Evolutionary conservation across 2,888 invertebrate genomes (phyloP).

Genomic region (Drosophila prolongata): DNA sequence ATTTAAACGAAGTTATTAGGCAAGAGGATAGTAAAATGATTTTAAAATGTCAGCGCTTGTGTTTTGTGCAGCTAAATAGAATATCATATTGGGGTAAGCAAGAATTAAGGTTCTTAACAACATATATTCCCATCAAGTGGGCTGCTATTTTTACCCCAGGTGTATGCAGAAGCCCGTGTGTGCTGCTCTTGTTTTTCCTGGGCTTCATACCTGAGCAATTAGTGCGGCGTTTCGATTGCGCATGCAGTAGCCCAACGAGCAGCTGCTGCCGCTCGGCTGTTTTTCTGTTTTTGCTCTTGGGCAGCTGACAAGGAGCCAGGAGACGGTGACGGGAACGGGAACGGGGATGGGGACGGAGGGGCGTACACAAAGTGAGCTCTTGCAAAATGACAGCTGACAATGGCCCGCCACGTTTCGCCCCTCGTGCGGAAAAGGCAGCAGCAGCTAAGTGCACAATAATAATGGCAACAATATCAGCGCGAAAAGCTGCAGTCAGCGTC

Average conservation of each 20-base stretch:
- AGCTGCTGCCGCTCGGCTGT: slow-evolving; percentile 15
- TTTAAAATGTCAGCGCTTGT: no score
- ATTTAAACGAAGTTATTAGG: no score
- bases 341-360: slow-evolving; percentile 13
- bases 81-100: no score
- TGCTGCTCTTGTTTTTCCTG: slow-evolving; percentile 49
- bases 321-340: slow-evolving; percentile 1
- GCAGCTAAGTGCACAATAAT: slow-evolving; percentile 29
- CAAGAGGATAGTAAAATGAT: no score
- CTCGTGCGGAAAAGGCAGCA: slow-evolving; percentile 1
- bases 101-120: no score
- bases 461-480: slow-evolving; percentile 31
- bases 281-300: slow-evolving; percentile 12
- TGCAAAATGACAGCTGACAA: slow-evolving; percentile 56
- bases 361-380: slow-evolving; percentile 22
- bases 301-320: slow-evolving; percentile 46
- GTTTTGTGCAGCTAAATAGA: no score
- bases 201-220: slow-evolving; percentile 72
- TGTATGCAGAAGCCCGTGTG: slow-evolving; percentile 11
- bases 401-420: slow-evolving; percentile 32
- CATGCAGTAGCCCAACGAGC: slow-evolving; percentile 35
- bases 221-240: slow-evolving; percentile 53
- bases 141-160: slow-evolving; percentile 4
- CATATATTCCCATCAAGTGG: no score
- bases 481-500: slow-evolving; percentile 58